Conservation (phyloP, 2,888 invertebrate genomes). For the Pseudoips prasinana region DNA sequence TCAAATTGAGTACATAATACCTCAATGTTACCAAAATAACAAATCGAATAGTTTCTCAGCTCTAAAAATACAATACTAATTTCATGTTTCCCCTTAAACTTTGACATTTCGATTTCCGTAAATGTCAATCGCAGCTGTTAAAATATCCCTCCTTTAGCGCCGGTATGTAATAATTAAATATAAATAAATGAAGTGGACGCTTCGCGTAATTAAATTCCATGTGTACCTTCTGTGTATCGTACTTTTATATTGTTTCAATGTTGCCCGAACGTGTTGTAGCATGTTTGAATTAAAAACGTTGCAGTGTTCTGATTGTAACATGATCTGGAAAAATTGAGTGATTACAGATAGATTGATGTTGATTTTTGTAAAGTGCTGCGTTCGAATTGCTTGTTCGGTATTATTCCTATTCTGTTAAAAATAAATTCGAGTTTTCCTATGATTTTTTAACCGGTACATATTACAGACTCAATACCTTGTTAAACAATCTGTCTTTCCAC, state of each 20-base stretch:
- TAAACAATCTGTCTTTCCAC: too few relatives aligned
- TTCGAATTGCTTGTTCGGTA: too few relatives aligned
- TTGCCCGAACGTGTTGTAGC: slow-evolving; percentile 22
- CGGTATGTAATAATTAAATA: slow-evolving; percentile 22
- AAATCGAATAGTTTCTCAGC: too few relatives aligned
- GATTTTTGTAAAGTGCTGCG: too few relatives aligned
- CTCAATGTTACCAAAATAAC: too few relatives aligned
- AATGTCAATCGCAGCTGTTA: slow-evolving; percentile 5
- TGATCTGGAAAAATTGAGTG: slow-evolving; percentile 7
- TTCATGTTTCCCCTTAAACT: slow-evolving; percentile 2
- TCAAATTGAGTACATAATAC: too few relatives aligned
- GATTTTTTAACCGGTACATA: too few relatives aligned
- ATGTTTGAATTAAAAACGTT: slow-evolving; percentile 24
- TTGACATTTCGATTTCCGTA: slow-evolving; percentile 18
- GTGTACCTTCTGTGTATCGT: slow-evolving; percentile 10
- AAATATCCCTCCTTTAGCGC: slow-evolving; percentile 5
- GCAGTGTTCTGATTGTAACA: slow-evolving; percentile 8
- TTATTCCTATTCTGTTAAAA: too few relatives aligned
- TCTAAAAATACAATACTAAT: slow-evolving; percentile 4
- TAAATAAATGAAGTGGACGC: slow-evolving; percentile 10
- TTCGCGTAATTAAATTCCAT: slow-evolving; percentile 26
- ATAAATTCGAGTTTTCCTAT: too few relatives aligned
- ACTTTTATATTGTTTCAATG: slow-evolving; percentile 26
- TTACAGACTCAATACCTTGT: too few relatives aligned
- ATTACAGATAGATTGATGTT: too few relatives aligned